Evolutionary conservation across 2,113 vertebrate genomes (phyloP), one percentile per base, ranked within the genome.

Genomic region (Nematolebias whitei): DNA sequence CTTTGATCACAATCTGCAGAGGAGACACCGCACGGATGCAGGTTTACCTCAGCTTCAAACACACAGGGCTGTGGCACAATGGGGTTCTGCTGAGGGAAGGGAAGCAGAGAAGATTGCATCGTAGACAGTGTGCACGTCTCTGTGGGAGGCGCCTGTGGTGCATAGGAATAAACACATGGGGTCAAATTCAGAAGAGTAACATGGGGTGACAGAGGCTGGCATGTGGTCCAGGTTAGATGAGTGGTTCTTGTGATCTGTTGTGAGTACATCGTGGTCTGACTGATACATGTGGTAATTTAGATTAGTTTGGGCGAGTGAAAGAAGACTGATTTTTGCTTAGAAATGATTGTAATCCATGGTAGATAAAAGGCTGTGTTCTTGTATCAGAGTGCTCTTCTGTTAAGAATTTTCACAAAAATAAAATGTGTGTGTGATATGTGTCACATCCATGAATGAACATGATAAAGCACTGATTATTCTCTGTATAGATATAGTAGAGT

Each of bases 31-130:
- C 77, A 64, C 24, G 23, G 74, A 68, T 61, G 65, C 66, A 43
- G 79, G 63, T 87, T 80, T 82, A 73, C 73, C 65, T 78, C 23
- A n/a, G 65, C 66, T 84, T 73, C 68, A 81, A 57, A 80, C 79
- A 76, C 75, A 73, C 64, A 74, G 20, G 52, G 47, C 61, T 19
- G 4, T 5, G n/a, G 49, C 89, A 61, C 88, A 71, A 82, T 74
- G 50, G 85, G 85, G 63, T 61, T 68, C 65, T 29, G 45, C 64
- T 39, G 2, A 71, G 76, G 53, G 69, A 66, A 62, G 61, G 66
- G 73, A 84, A 80, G 76, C n/a, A 56, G 70, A 78, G 72, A 78
- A 79, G 82, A 90, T 88, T 86, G 85, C 80, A 83, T 88, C 84
- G 82, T 55, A 40, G 71, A 29, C 72, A 63, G 55, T 32, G 65